Conservation (phyloP, 2,888 invertebrate genomes). For the Frankliniella fusca region DNA sequence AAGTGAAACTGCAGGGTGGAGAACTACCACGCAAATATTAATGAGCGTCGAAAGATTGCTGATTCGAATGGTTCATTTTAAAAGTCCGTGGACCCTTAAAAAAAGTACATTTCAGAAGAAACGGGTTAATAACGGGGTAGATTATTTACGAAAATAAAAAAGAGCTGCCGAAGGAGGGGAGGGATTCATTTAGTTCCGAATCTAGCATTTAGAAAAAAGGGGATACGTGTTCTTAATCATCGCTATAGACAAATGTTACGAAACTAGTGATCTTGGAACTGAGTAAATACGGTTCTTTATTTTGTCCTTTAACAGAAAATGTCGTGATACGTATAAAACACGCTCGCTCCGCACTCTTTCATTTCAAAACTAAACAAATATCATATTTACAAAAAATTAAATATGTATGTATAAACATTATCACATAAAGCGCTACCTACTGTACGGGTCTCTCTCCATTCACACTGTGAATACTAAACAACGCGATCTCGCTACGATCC, state of each 20-base stretch:
- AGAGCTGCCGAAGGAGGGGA: too few relatives aligned
- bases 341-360: conserved; percentile 4
- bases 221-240: too few relatives aligned
- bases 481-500: conserved; percentile 20
- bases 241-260: neutral
- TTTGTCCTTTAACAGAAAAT: neutral
- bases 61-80: too few relatives aligned
- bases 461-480: conserved; percentile 21
- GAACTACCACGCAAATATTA: neutral
- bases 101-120: too few relatives aligned
- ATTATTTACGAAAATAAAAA: too few relatives aligned
- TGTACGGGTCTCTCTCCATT: conserved; percentile 9
- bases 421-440: conserved; percentile 13
- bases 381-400: neutral
- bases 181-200: too few relatives aligned
- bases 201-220: too few relatives aligned
- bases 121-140: too few relatives aligned
- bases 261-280: neutral
- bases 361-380: conserved; percentile 24
- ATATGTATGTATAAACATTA: conserved; percentile 21
- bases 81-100: too few relatives aligned
- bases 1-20: neutral
- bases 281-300: conserved; percentile 14
- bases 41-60: too few relatives aligned
- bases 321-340: neutral